Percentiles rank a stretch among this genome's conserved stretches.
Evolutionary conservation across 1,140 invertebrate genomes (phyloP).

Genomic region (Cyclargus thomasi): DNA sequence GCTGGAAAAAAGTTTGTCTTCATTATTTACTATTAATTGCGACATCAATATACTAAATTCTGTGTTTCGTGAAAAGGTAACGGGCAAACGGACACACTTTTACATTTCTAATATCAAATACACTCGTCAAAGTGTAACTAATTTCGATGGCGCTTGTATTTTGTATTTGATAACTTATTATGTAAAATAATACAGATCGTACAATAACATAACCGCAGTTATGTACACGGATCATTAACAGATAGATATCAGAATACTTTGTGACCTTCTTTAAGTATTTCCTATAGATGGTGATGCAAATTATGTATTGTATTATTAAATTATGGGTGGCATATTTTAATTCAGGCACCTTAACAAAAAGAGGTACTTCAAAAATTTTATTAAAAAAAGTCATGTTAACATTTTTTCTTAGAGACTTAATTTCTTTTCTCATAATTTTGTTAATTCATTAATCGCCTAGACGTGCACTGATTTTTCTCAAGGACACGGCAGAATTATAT

Average conservation of each 20-base stretch:
- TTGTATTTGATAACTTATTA: neutral
- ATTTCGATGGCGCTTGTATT: neutral
- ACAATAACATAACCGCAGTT: slow-evolving; percentile 25
- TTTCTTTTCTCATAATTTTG: too few species aligned
- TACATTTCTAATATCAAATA: too few species aligned
- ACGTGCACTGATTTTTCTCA: too few species aligned
- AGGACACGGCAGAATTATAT: neutral
- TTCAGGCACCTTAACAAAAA: slow-evolving; percentile 20
- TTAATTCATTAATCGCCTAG: too few species aligned
- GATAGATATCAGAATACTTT: slow-evolving; percentile 31
- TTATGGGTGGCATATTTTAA: too few species aligned
- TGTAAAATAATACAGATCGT: slow-evolving; percentile 24
- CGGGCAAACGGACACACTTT: neutral
- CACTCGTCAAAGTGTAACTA: neutral
- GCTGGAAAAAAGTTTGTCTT: too few species aligned
- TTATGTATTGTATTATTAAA: neutral
- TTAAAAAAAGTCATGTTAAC: too few species aligned
- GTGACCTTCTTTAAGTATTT: slow-evolving; percentile 24
- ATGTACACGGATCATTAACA: slow-evolving; percentile 32
- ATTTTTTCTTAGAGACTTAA: too few species aligned
- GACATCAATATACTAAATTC: too few species aligned
- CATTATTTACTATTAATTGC: too few species aligned
- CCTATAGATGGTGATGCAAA: neutral
- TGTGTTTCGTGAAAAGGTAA: too few species aligned
- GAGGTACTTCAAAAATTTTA: too few species aligned